These are phyloP conservation scores for Leucophenga varia DNA, from an alignment of 1,140 invertebrate genomes.

Conservation along the genomic window DNA sequence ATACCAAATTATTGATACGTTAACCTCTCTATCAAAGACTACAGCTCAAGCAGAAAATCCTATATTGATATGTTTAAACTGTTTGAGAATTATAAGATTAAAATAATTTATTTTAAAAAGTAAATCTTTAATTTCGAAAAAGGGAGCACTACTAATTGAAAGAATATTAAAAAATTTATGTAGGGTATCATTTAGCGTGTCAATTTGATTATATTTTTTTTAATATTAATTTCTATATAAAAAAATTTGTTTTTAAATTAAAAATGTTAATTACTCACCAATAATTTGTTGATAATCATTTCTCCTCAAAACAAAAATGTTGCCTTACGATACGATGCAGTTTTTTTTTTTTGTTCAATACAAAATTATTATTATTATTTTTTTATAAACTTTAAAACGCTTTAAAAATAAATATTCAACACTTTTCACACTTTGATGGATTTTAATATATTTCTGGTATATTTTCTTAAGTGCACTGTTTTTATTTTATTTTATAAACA, in stretches of 20 bases:
- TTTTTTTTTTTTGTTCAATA: constrained; percentile 3
- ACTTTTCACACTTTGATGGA: constrained; percentile 12
- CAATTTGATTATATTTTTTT: too few relatives aligned
- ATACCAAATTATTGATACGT: too few relatives aligned
- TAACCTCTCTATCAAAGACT: too few relatives aligned
- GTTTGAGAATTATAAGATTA: too few relatives aligned
- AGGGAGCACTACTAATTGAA: too few relatives aligned
- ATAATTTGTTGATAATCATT: constrained; percentile 48
- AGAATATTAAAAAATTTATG: too few relatives aligned
- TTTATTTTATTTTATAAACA: constrained; percentile 27
- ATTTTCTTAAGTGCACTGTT: constrained; percentile 18
- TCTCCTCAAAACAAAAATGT: constrained; percentile 43
- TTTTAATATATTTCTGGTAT: constrained; percentile 20
- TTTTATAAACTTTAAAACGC: neutral
- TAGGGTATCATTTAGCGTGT: too few relatives aligned
- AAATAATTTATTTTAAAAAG: too few relatives aligned
- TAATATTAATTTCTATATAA: neutral
- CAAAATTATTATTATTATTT: constrained; percentile 7
- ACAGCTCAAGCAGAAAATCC: too few relatives aligned
- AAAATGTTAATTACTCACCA: constrained; percentile 32
- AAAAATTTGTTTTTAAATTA: neutral
- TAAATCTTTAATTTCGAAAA: too few relatives aligned
- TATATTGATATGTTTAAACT: too few relatives aligned
- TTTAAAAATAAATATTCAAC: constrained; percentile 12
- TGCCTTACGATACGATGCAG: constrained; percentile 14